phyloP scores from a whole-genome alignment of 2,888 invertebrate genomes.

The Lasioglossum morio region DNA sequence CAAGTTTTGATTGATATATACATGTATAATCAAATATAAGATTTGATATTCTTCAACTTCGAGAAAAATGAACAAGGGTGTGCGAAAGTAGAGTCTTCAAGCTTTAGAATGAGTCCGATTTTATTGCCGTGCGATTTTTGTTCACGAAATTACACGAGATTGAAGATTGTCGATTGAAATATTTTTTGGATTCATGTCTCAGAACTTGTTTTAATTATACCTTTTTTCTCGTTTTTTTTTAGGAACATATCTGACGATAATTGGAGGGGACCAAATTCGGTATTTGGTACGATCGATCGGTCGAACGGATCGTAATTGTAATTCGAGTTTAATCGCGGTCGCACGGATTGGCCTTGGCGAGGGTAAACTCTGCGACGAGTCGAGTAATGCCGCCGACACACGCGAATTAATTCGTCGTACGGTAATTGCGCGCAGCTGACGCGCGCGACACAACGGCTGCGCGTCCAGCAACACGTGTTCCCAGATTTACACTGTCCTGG shows the following conservation, averaged over 20 bases:
- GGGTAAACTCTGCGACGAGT: constrained; percentile 57
- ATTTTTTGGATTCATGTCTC: too few relatives aligned
- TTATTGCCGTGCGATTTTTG: background rate
- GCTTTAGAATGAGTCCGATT: background rate
- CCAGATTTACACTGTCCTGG: constrained; percentile 28
- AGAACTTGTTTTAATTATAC: too few relatives aligned
- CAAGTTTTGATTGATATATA: too few relatives aligned
- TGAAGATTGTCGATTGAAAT: background rate
- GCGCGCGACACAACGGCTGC: constrained; percentile 9
- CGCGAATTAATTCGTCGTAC: constrained; percentile 63
- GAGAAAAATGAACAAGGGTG: background rate
- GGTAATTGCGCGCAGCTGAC: constrained; percentile 57
- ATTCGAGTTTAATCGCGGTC: constrained; percentile 66
- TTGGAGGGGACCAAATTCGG: background rate
- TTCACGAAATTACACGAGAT: background rate
- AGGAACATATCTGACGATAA: background rate
- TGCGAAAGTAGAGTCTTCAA: background rate
- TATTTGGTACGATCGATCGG: background rate
- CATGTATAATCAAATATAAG: too few relatives aligned
- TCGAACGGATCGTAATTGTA: constrained; percentile 48
- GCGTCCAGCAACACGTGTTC: constrained; percentile 42
- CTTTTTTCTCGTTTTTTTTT: too few relatives aligned
- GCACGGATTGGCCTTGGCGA: constrained; percentile 27
- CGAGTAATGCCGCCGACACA: constrained; percentile 57
- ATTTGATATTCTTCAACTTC: too few relatives aligned